phyloP scores from a whole-genome alignment of 2,113 vertebrate species.

The Oreochromis spilurus region DNA sequence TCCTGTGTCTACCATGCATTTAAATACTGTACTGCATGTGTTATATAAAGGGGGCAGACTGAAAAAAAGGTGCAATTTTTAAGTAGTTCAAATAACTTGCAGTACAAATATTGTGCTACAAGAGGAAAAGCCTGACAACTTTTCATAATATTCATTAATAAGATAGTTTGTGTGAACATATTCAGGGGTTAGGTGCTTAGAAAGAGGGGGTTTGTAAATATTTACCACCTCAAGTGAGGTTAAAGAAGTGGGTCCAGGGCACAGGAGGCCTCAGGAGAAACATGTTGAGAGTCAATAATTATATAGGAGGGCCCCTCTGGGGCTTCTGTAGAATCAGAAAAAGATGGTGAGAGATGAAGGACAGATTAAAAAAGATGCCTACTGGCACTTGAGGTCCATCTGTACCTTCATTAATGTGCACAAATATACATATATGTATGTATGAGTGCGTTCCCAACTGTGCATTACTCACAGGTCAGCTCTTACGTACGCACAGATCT shows the following conservation, averaged over 20 bases:
- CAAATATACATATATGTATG: background rate
- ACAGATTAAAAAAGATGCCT: background rate
- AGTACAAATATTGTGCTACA: background rate
- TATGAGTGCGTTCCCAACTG: background rate
- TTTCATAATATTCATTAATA: background rate
- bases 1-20: background rate
- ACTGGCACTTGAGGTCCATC: background rate
- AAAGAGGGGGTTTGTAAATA: background rate
- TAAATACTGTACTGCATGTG: background rate
- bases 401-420: background rate
- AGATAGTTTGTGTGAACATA: background rate
- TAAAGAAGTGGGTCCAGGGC: constrained; percentile 14
- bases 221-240: constrained; percentile 34
- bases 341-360: constrained; percentile 4
- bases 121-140: background rate
- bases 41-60: background rate
- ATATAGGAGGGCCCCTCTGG: constrained; percentile 40
- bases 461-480: background rate
- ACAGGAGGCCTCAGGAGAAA: constrained; percentile 32
- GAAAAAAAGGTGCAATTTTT: background rate
- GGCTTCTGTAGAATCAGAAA: constrained; percentile 24
- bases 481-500: background rate
- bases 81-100: background rate
- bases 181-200: background rate
- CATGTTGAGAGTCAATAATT: constrained; percentile 51